Evolutionary conservation across 1,140 invertebrate genomes (phyloP).

Genomic region (Berghia stephanieae): DNA sequence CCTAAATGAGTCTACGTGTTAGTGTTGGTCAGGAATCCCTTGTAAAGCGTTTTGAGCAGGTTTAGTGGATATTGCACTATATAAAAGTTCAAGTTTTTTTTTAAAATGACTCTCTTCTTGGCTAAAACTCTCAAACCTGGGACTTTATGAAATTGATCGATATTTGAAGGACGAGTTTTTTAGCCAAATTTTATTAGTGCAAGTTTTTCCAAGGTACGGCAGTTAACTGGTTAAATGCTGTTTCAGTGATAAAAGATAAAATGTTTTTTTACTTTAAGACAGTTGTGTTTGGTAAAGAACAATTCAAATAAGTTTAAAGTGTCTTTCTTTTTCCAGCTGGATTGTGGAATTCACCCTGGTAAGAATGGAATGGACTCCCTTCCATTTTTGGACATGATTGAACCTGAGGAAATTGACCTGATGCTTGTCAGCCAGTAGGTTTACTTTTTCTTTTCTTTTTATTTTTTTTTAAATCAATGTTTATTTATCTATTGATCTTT

Average conservation of each 20-base stretch:
- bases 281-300: background rate
- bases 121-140: too few species aligned
- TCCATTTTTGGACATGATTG: conserved; percentile 97
- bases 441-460: background rate
- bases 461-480: background rate
- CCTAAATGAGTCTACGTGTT: too few species aligned
- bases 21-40: too few species aligned
- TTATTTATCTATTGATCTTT: background rate
- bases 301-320: background rate
- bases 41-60: too few species aligned
- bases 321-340: conserved; percentile 72
- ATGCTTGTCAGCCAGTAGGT: conserved; percentile 92
- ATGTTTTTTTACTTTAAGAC: background rate
- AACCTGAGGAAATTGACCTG: conserved; percentile 96
- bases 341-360: conserved; percentile 99
- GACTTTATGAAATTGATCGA: too few species aligned
- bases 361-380: conserved; percentile 95
- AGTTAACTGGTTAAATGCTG: too few species aligned
- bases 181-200: too few species aligned
- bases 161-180: too few species aligned
- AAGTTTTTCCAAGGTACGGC: too few species aligned
- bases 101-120: too few species aligned
- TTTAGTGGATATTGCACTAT: too few species aligned
- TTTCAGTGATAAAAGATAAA: background rate
- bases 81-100: too few species aligned